These are phyloP conservation scores for Thereva unica DNA, from an alignment of 2,888 invertebrate genomes.

Conservation along the genomic window DNA sequence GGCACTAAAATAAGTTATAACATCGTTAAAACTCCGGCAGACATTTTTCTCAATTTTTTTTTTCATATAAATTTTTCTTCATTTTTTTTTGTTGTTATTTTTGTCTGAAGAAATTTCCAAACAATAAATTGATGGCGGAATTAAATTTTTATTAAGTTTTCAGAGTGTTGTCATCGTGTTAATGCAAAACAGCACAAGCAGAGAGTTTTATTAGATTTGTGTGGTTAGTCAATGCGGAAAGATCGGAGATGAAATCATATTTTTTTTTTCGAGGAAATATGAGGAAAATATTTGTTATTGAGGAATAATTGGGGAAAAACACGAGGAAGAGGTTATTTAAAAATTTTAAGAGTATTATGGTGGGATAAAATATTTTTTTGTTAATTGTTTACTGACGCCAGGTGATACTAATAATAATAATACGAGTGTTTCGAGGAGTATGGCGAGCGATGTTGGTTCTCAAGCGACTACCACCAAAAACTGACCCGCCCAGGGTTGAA, in stretches of 20 bases:
- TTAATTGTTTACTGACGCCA: too few species aligned
- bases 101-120: slow-evolving; percentile 11
- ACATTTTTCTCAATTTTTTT: slow-evolving; percentile 4
- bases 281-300: too few species aligned
- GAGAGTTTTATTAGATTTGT: too few species aligned
- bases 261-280: too few species aligned
- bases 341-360: too few species aligned
- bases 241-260: too few species aligned
- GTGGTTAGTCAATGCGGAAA: too few species aligned
- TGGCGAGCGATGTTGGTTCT: neutral
- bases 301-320: too few species aligned
- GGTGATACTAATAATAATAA: neutral
- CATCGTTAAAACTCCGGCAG: slow-evolving; percentile 11
- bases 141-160: slow-evolving; percentile 6
- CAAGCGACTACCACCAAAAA: slow-evolving; percentile 1
- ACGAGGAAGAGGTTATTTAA: too few species aligned
- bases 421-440: neutral
- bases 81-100: slow-evolving; percentile 6
- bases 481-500: too few species aligned
- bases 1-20: slow-evolving; percentile 64
- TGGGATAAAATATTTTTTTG: too few species aligned
- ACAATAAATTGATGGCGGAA: slow-evolving; percentile 18
- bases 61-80: neutral
- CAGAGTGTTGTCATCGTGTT: neutral
- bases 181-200: too few species aligned